A percentile compares a stretch with the other conserved stretches of the same genome.
Conservation (phyloP, 2,888 invertebrate species). For the Tinea semifulvella region DNA sequence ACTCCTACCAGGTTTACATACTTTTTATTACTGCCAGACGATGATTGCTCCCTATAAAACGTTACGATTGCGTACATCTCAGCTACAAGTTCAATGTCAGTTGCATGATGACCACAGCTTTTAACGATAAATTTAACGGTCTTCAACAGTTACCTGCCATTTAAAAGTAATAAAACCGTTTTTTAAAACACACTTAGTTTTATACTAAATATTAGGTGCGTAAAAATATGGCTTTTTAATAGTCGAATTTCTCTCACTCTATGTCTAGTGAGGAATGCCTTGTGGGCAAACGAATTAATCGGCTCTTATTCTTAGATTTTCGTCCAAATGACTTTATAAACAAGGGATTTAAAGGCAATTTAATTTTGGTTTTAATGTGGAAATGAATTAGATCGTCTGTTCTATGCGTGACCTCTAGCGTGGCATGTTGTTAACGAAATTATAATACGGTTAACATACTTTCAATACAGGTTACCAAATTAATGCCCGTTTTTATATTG, state of each 20-base stretch:
- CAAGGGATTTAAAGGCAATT: slow-evolving; percentile 24
- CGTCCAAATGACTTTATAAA: slow-evolving; percentile 41
- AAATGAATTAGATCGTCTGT: slow-evolving; percentile 24
- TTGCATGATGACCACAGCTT: slow-evolving; percentile 13
- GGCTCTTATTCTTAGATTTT: slow-evolving; percentile 23
- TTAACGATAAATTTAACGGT: slow-evolving; percentile 34
- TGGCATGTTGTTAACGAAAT: slow-evolving; percentile 21
- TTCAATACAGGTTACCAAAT: slow-evolving; percentile 27
- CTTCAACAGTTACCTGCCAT: slow-evolving; percentile 42
- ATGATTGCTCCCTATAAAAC: slow-evolving; percentile 4
- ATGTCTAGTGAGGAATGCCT: slow-evolving; percentile 21
- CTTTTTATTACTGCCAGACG: too few species aligned
- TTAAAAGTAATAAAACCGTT: slow-evolving; percentile 55
- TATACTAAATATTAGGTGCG: slow-evolving; percentile 39
- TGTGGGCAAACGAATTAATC: slow-evolving; percentile 23
- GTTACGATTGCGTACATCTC: slow-evolving; percentile 1
- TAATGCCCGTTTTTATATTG: slow-evolving; percentile 18
- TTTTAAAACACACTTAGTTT: slow-evolving; percentile 39
- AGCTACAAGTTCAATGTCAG: slow-evolving; percentile 5
- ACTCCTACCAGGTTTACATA: too few species aligned
- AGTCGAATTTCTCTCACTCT: slow-evolving; percentile 33
- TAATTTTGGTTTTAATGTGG: slow-evolving; percentile 29
- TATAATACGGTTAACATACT: slow-evolving; percentile 29
- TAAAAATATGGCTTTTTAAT: slow-evolving; percentile 57
- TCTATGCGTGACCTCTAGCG: slow-evolving; percentile 8